A percentile compares a stretch with the other conserved stretches of the same genome.
phyloP scores from a whole-genome alignment of 2,888 invertebrate species.

The Eupithecia tripunctaria region DNA sequence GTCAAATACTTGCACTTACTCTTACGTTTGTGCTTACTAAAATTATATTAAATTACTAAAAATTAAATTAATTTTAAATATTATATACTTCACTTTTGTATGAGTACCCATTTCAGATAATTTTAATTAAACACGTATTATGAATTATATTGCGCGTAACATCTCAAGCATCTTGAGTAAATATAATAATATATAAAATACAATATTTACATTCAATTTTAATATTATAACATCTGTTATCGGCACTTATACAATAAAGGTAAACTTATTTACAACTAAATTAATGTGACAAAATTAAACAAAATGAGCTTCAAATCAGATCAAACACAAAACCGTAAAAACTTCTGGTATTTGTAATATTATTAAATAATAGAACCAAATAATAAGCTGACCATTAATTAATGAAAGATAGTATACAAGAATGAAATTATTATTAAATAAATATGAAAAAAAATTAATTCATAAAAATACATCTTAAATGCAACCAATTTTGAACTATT shows the following conservation, averaged over 20 bases:
- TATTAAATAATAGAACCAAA: slow-evolving; percentile 33
- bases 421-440: slow-evolving; percentile 5
- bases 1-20: slow-evolving; percentile 32
- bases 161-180: slow-evolving; percentile 66
- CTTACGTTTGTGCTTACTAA: slow-evolving; percentile 52
- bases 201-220: slow-evolving; percentile 69
- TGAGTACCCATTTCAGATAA: slow-evolving; percentile 59
- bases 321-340: slow-evolving; percentile 35
- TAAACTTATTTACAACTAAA: slow-evolving; percentile 44
- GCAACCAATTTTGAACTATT: slow-evolving; percentile 54
- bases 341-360: slow-evolving; percentile 20
- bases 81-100: slow-evolving; percentile 45
- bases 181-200: slow-evolving; percentile 58
- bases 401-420: slow-evolving; percentile 21
- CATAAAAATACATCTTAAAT: slow-evolving; percentile 35
- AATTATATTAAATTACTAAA: slow-evolving; percentile 71
- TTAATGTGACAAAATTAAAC: slow-evolving; percentile 36
- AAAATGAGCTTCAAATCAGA: slow-evolving; percentile 45
- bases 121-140: slow-evolving; percentile 46
- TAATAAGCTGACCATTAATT: slow-evolving; percentile 5
- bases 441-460: no score
- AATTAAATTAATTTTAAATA: slow-evolving; percentile 52
- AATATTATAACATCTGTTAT: slow-evolving; percentile 46
- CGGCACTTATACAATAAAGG: slow-evolving; percentile 47
- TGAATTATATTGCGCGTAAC: slow-evolving; percentile 53